A percentile compares a stretch with the other conserved stretches of the same genome.
Conservation (phyloP, 2,888 invertebrate species). For the Pammene aurita region DNA sequence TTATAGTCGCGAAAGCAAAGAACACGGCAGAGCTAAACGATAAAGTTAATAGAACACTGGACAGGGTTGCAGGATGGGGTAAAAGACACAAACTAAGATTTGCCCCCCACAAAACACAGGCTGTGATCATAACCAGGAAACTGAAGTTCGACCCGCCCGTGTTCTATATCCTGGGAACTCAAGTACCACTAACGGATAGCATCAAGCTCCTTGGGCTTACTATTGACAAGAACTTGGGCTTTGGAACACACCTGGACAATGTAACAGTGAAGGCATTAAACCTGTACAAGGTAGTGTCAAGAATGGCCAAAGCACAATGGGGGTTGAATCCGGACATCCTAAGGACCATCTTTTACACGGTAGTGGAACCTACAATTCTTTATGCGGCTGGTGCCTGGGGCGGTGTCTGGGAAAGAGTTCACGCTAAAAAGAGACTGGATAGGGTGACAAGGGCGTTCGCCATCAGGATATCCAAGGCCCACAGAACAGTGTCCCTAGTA, state of each 20-base stretch:
- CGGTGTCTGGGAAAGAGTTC: accelerated
- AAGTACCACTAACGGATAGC: neutral
- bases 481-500: neutral
- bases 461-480: neutral
- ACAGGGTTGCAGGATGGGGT: neutral
- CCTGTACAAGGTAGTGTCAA: neutral
- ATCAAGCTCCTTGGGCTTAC: constrained; percentile 32
- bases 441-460: neutral
- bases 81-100: neutral
- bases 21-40: neutral
- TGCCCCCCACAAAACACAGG: neutral
- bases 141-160: neutral
- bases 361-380: neutral
- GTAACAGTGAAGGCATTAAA: neutral
- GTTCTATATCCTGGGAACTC: neutral
- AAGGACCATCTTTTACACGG: neutral
- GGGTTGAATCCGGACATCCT: constrained; percentile 1
- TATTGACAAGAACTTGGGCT: neutral
- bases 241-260: neutral
- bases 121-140: neutral
- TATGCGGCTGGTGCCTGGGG: neutral
- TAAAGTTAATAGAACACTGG: neutral
- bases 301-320: constrained; percentile 10
- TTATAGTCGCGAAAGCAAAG: neutral
- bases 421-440: neutral